Conservation (phyloP, 2,888 invertebrate species). For the Branchellion lobata region DNA sequence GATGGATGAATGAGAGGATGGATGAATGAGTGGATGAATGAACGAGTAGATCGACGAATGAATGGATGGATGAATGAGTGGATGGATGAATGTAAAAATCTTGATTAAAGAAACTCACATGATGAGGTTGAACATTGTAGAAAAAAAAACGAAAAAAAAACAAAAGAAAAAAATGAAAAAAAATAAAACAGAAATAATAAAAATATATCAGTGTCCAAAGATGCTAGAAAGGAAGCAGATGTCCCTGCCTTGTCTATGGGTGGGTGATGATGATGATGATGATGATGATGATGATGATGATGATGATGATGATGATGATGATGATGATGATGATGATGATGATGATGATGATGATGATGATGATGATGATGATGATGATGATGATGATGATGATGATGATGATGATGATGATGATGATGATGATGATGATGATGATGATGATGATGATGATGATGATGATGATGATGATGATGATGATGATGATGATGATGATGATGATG, state of each 20-base stretch:
- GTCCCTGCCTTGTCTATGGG: conserved; percentile 45
- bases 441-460: conserved; percentile 9
- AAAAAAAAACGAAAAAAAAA: too few species aligned
- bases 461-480: not conserved
- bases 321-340: conserved; percentile 43
- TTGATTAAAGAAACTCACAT: too few species aligned
- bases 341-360: conserved; percentile 43
- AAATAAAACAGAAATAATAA: too few species aligned
- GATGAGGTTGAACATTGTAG: too few species aligned
- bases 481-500: not conserved
- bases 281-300: not conserved
- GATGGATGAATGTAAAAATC: too few species aligned
- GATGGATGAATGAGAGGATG: too few species aligned
- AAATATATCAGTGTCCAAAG: conserved; percentile 34
- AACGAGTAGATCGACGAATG: too few species aligned
- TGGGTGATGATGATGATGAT: conserved; percentile 8
- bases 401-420: conserved; percentile 2
- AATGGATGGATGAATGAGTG: too few species aligned
- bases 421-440: not conserved
- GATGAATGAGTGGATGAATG: too few species aligned
- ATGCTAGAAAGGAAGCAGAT: conserved; percentile 44
- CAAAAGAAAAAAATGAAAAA: too few species aligned
- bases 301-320: conserved; percentile 32
- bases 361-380: conserved; percentile 15
- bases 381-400: conserved; percentile 8